A percentile compares a stretch with the other conserved stretches of the same genome.
Conservation (phyloP, 2,888 invertebrate species). For the Baccha elongata region DNA sequence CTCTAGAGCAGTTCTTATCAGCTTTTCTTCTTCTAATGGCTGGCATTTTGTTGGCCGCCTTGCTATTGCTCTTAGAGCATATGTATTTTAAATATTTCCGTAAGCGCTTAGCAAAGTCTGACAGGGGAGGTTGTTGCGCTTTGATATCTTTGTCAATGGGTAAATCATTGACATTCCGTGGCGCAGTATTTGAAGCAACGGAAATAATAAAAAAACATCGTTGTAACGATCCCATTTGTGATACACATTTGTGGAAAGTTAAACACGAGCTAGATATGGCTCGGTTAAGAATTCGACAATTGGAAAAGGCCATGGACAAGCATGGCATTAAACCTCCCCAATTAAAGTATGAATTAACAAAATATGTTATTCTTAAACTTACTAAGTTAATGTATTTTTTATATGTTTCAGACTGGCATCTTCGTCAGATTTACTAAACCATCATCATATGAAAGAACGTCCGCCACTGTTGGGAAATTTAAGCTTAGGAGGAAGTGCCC, state of each 20-base stretch:
- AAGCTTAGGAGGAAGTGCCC: slow-evolving; percentile 82
- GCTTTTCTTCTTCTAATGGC: slow-evolving; percentile 97
- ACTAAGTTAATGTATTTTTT: background rate
- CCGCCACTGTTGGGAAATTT: slow-evolving; percentile 83
- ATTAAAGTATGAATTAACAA: slow-evolving; percentile 82
- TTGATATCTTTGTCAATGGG: slow-evolving; percentile 95
- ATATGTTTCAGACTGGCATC: slow-evolving; percentile 83
- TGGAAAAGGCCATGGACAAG: slow-evolving; percentile 92
- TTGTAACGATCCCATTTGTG: slow-evolving; percentile 91
- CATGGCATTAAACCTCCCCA: slow-evolving; percentile 92
- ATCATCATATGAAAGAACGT: slow-evolving; percentile 83
- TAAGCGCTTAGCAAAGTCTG: slow-evolving; percentile 93
- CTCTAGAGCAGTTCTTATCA: slow-evolving; percentile 97
- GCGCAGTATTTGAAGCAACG: slow-evolving; percentile 90
- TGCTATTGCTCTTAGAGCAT: slow-evolving; percentile 94
- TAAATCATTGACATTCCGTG: slow-evolving; percentile 91
- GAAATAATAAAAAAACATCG: slow-evolving; percentile 89
- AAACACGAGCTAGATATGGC: slow-evolving; percentile 95
- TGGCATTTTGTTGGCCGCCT: slow-evolving; percentile 94
- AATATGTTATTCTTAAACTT: background rate
- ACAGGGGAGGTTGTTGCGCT: slow-evolving; percentile 95
- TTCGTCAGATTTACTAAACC: slow-evolving; percentile 85
- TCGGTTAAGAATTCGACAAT: slow-evolving; percentile 90
- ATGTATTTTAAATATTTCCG: slow-evolving; percentile 97
- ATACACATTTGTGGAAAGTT: slow-evolving; percentile 93